These are phyloP conservation scores for Trichonephila clavipes DNA, from an alignment of 1,140 invertebrate genomes.

Conservation along the genomic window DNA sequence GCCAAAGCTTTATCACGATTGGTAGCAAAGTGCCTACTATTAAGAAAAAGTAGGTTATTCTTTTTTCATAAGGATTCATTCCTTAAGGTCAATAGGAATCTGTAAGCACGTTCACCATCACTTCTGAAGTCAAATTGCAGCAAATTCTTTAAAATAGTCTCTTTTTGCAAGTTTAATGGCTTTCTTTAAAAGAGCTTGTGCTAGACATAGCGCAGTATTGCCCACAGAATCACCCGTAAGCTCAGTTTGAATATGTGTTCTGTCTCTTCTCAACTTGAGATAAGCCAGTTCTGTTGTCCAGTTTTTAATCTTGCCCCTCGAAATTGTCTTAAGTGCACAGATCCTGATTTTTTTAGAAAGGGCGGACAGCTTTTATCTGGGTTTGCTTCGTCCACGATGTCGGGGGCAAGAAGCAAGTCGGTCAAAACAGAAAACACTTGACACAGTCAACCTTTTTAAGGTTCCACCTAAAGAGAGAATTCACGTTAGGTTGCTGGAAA, in stretches of 20 bases:
- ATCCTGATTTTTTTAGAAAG: conserved; percentile 43
- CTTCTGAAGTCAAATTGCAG: background rate
- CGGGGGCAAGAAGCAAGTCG: conserved; percentile 28
- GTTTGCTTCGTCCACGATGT: background rate
- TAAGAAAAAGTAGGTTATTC: too few relatives aligned
- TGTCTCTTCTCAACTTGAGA: background rate
- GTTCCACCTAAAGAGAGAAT: conserved; percentile 34
- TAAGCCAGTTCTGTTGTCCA: background rate
- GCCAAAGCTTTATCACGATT: too few relatives aligned
- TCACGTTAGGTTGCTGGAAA: background rate
- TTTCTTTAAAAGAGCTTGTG: background rate
- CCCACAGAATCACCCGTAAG: too few relatives aligned
- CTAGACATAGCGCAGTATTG: background rate
- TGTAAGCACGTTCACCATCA: too few relatives aligned
- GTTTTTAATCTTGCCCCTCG: conserved; percentile 29
- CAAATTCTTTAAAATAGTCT: conserved; percentile 52
- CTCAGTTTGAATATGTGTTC: too few relatives aligned
- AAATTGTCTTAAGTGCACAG: background rate
- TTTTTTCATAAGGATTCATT: too few relatives aligned
- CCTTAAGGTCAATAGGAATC: too few relatives aligned
- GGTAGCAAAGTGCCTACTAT: too few relatives aligned
- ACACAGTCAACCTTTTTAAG: conserved; percentile 33
- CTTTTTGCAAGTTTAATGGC: conserved; percentile 36
- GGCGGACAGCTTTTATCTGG: conserved; percentile 12
- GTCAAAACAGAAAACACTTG: background rate